These are phyloP conservation scores for Sarcophaga rosellei DNA, from an alignment of 2,888 invertebrate genomes.

Conservation along the genomic window DNA sequence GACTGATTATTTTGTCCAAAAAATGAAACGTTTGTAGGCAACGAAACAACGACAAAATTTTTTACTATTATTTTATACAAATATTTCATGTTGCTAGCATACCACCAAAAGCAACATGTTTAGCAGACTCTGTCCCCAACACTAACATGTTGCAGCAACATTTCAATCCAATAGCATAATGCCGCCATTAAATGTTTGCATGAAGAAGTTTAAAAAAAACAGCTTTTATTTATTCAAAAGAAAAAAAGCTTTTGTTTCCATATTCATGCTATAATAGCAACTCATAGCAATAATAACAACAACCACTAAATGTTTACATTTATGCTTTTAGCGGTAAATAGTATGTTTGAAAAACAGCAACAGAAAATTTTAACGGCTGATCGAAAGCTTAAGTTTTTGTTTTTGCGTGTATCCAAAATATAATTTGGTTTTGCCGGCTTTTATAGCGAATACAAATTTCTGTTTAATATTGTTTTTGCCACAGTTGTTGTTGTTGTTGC, in stretches of 20 bases:
- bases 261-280: not conserved
- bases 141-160: slow-evolving; percentile 42
- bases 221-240: slow-evolving; percentile 19
- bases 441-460: not conserved
- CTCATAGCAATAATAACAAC: not conserved
- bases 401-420: not conserved
- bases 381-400: slow-evolving; percentile 17
- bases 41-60: slow-evolving; percentile 13
- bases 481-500: not conserved
- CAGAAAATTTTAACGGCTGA: slow-evolving; percentile 7
- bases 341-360: not conserved
- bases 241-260: slow-evolving; percentile 37
- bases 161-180: not conserved
- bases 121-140: slow-evolving; percentile 33
- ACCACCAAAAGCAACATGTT: slow-evolving; percentile 21
- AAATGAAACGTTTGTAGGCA: slow-evolving; percentile 42
- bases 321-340: slow-evolving; percentile 38
- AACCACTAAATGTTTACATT: not conserved
- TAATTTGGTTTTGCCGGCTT: slow-evolving; percentile 40
- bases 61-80: slow-evolving; percentile 30
- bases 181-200: not conserved
- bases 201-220: slow-evolving; percentile 12
- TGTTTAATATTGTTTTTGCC: not conserved
- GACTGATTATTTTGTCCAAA: slow-evolving; percentile 64
- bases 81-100: slow-evolving; percentile 34